phyloP scores from a whole-genome alignment of 2,797 vertebrate species.

The Catharus ustulatus region DNA sequence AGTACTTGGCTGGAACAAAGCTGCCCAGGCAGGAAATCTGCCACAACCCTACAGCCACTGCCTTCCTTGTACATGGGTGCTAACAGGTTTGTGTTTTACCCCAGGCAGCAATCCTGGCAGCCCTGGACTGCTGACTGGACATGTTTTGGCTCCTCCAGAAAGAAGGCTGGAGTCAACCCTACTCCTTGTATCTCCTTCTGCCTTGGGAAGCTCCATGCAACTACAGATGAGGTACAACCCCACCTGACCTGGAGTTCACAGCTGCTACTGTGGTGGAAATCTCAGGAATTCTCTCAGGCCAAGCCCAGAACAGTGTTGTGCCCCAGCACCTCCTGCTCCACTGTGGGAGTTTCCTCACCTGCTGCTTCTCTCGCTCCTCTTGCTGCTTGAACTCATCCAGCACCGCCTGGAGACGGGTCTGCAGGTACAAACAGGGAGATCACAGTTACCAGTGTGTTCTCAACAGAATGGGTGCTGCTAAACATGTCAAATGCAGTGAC shows the following conservation, averaged over 20 bases:
- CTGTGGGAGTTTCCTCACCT: conserved; percentile 77
- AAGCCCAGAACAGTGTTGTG: rapidly evolving
- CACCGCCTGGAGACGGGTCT: conserved; percentile 94
- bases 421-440: background rate
- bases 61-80: background rate
- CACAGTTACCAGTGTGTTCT: background rate
- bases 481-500: background rate
- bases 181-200: background rate
- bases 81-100: background rate
- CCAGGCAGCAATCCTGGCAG: background rate
- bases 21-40: background rate
- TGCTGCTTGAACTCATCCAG: conserved; percentile 95
- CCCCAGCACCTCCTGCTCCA: background rate
- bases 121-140: background rate
- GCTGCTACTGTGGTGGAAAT: background rate
- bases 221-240: background rate
- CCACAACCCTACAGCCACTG: background rate
- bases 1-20: background rate
- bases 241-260: background rate
- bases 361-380: conserved; percentile 94
- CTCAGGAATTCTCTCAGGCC: background rate
- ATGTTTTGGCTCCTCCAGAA: background rate
- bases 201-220: background rate
- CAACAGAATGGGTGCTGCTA: background rate
- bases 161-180: background rate